Evolutionary conservation across 2,888 invertebrate species (phyloP), one percentile per base, ranked within the genome.

Genomic region (Eupithecia pulchellata): DNA sequence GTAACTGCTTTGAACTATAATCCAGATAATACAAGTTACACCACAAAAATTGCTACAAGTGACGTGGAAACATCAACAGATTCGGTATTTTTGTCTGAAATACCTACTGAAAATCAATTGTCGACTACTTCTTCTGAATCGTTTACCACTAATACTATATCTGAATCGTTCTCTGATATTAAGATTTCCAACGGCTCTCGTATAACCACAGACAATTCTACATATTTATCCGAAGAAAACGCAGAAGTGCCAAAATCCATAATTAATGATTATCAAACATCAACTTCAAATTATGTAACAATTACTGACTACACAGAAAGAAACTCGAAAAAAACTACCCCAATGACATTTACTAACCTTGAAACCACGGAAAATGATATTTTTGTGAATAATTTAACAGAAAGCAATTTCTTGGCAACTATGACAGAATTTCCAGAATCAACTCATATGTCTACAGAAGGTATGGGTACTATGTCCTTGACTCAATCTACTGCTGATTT

Each of bases 281-380:
- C 36, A 39, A 42, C 63, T n/a, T 9, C 39, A 42, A 42, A 25
- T 39, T 36, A 17, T 63, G n/a, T 63, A 3, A 42, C 42, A 1
- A 42, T n/a, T 11, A n/a, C 42, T 5, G 14, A n/a, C 27, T 29
- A 65, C 57, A 55, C 14, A 30, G 34, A 27, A 25, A 57, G 17
- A 29, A 36, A 29, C 36, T 57, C 11, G 29, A 20, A 29, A 39
- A 36, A 58, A n/a, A 32, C 25, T 32, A 66, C 60, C 13, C 34
- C 32, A 14, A 17, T 17, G n/a, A 60, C 60, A 17, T 34, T 29
- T 34, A 47, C 17, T 61, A 34, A 61, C 34, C 61, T 61, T 0
- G 27, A 52, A 52, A 47, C 42, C 25, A 61, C 42, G 13, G 42
- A 34, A 58, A 25, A 66, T 25, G 20, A 11, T 60, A 17, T 66